Evolutionary conservation across 1,140 invertebrate species (phyloP).

Genomic region (Coelopa frigida): DNA sequence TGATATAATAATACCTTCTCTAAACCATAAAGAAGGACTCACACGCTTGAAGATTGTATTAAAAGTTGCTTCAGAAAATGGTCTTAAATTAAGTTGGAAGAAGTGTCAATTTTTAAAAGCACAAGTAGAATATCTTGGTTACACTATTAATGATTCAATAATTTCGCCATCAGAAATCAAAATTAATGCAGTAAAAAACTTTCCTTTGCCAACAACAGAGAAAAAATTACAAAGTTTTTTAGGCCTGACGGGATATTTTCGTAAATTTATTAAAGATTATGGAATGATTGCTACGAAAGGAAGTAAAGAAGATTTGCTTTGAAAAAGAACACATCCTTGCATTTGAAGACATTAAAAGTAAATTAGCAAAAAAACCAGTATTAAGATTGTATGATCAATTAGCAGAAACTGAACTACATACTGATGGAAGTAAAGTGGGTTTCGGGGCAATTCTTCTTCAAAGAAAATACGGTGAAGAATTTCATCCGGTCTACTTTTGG

Average conservation of each 20-base stretch:
- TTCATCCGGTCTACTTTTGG: slow-evolving; percentile 45
- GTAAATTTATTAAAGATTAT: slow-evolving; percentile 23
- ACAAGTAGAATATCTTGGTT: slow-evolving; percentile 38
- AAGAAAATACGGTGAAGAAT: slow-evolving; percentile 28
- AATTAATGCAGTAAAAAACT: slow-evolving; percentile 27
- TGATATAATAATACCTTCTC: slow-evolving; percentile 29
- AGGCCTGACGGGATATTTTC: slow-evolving; percentile 37
- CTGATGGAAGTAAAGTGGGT: slow-evolving; percentile 27
- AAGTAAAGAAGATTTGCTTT: slow-evolving; percentile 16
- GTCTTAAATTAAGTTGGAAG: slow-evolving; percentile 38
- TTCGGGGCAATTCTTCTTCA: slow-evolving; percentile 38
- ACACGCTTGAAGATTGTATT: slow-evolving; percentile 21
- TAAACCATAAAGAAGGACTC: slow-evolving; percentile 14
- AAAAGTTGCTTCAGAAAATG: slow-evolving; percentile 25
- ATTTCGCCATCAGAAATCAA: slow-evolving; percentile 27
- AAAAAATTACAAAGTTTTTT: slow-evolving; percentile 37
- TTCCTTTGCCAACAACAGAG: slow-evolving; percentile 5
- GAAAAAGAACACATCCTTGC: slow-evolving; percentile 8
- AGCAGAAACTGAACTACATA: slow-evolving; percentile 36
- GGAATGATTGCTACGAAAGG: slow-evolving; percentile 2
- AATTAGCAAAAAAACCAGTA: slow-evolving; percentile 26
- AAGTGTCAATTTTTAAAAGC: slow-evolving; percentile 32
- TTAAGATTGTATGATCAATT: slow-evolving; percentile 32
- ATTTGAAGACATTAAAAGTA: slow-evolving; percentile 8
- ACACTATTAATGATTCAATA: slow-evolving; percentile 22